Base-by-base conservation (phyloP, 2,888 invertebrate species). In the Augiades crinisus region DNA sequence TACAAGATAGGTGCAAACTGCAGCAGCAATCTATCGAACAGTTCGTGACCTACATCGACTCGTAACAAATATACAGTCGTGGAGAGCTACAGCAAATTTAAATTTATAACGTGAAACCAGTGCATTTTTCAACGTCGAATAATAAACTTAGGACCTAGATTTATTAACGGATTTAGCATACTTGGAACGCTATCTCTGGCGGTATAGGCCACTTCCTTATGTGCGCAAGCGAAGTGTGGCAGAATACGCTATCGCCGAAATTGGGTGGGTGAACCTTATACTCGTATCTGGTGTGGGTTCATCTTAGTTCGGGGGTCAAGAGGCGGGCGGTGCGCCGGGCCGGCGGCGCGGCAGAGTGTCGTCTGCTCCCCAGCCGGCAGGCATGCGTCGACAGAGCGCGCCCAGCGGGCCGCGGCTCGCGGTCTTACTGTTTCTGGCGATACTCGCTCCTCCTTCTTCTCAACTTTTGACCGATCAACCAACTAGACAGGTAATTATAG, bases 241-340 rank as follows among this genome's bases (percentile, higher is more conserved):
- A 37, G 34, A 41, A 50, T 36, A 60, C 61, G 70, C 73, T 85
- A 86, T 86, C 86, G 62, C 72, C 70, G 67, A 84, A 88, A 85
- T 82, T 87, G 75, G 86, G 87, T 85, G 83, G 81, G 75, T 83
- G 84, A 84, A 83, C 84, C 80, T 58, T 76, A 80, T 87, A n/a
- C n/a, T n/a, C n/a, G n/a, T n/a, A 87, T 88, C 83, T 81, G 62
- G 64, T 59, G 65, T 64, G 80, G 66, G 81, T 82, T 83, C 79
- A 82, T 78, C 76, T 72, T 67, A 75, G 81, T 80, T 77, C 67
- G 66, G 64, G 81, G 86, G 86, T 85, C 86, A 84, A 69, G 65
- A 72, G 75, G 72, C 79, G 75, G 70, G 55, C 75, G 70, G 72
- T 74, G 77, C 71, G 78, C 70, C 64, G 53, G 59, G 61, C 46